Conservation (phyloP, 2,888 invertebrate genomes). For the Anthoptus insignis region DNA sequence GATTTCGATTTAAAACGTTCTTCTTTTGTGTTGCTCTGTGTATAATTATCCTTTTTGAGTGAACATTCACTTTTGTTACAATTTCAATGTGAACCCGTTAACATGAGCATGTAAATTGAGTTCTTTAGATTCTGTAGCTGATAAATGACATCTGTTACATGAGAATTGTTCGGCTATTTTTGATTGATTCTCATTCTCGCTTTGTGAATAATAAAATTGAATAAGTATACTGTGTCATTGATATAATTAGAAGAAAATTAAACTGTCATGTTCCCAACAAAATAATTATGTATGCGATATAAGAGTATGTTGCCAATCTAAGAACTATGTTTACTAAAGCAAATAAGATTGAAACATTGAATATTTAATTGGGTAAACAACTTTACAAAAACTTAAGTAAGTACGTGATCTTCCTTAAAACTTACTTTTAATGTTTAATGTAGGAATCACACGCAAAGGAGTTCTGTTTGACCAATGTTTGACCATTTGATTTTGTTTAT, state of each 20-base stretch:
- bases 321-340: background rate
- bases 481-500: too few species aligned
- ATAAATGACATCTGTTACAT: slow-evolving; percentile 18
- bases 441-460: too few species aligned
- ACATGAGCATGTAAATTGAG: slow-evolving; percentile 40
- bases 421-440: too few species aligned
- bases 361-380: background rate
- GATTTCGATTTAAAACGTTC: slow-evolving; percentile 37
- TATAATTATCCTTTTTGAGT: slow-evolving; percentile 38
- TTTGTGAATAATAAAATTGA: background rate
- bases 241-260: background rate
- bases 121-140: slow-evolving; percentile 33
- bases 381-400: too few species aligned
- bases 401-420: too few species aligned
- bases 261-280: background rate
- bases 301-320: too few species aligned
- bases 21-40: slow-evolving; percentile 32
- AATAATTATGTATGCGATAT: too few species aligned
- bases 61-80: slow-evolving; percentile 37
- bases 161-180: background rate
- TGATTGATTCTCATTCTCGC: background rate
- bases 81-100: slow-evolving; percentile 29
- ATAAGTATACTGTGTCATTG: background rate
- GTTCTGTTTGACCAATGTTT: too few species aligned
- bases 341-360: background rate